Evolutionary conservation across 2,113 vertebrate genomes (phyloP).

Genomic region (Ophiodon elongatus): DNA sequence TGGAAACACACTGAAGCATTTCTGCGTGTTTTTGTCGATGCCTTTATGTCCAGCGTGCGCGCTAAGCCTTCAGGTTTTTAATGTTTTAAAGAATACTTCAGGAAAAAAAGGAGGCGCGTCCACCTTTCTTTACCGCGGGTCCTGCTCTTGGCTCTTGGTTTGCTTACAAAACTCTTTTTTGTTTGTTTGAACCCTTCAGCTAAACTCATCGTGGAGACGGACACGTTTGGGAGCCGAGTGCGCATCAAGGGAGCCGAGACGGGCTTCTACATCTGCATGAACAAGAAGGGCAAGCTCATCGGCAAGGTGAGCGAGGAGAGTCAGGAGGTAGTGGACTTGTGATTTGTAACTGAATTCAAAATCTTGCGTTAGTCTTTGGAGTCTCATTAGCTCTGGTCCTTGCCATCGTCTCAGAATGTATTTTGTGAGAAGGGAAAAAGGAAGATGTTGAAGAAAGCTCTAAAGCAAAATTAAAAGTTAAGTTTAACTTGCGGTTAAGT

Average conservation of each 20-base stretch:
- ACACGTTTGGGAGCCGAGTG: conserved; percentile 97
- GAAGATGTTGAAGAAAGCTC: background rate
- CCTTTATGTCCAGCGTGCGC: background rate
- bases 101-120: background rate
- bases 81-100: background rate
- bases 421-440: background rate
- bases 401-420: background rate
- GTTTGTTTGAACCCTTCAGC: conserved; percentile 82
- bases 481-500: no score
- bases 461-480: no score
- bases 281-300: conserved; percentile 96
- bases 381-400: background rate
- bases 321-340: background rate
- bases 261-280: conserved; percentile 98
- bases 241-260: conserved; percentile 97
- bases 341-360: background rate
- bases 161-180: conserved; percentile 18
- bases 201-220: conserved; percentile 97
- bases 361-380: background rate
- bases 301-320: conserved; percentile 91
- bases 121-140: background rate
- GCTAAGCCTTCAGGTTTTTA: background rate
- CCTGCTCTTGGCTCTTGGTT: background rate
- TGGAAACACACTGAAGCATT: conserved; percentile 17
- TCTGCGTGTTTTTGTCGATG: background rate